These are phyloP conservation scores for Zoanthus sansibaricus DNA, from an alignment of 92 coral and sea anemone species.

Conservation along the genomic window DNA sequence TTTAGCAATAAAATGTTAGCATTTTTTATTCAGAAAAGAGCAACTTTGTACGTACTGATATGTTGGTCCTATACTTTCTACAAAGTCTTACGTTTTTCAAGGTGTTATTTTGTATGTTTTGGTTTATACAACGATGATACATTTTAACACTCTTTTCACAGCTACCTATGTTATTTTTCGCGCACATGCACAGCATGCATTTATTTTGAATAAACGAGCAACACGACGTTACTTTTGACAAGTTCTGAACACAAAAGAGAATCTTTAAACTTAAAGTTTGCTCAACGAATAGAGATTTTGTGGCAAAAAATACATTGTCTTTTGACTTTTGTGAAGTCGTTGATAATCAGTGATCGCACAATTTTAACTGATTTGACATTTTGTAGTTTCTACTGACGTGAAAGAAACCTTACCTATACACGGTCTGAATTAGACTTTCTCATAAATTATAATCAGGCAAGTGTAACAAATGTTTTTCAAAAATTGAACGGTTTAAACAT, in stretches of 20 bases:
- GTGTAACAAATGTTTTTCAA: too few species aligned
- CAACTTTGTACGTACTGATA: too few species aligned
- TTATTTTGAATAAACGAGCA: neutral
- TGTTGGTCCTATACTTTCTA: too few species aligned
- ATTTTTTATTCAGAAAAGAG: too few species aligned
- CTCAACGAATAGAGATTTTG: neutral
- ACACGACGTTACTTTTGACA: neutral
- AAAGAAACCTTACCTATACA: too few species aligned
- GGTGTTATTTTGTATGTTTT: neutral
- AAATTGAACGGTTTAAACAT: too few species aligned
- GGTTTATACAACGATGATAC: slow-evolving; percentile 7
- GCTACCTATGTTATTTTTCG: neutral
- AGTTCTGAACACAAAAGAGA: neutral
- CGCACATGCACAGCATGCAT: neutral
- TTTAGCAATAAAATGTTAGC: too few species aligned
- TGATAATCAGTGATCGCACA: too few species aligned
- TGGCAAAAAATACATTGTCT: neutral
- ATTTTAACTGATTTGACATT: too few species aligned
- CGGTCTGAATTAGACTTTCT: too few species aligned
- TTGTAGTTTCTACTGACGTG: too few species aligned
- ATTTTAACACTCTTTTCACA: slow-evolving; percentile 9
- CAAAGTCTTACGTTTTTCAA: neutral
- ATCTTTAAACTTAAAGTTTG: neutral
- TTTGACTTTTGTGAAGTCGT: neutral
- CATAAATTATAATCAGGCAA: too few species aligned